Conservation (phyloP, 2,797 vertebrate genomes). For the Pelodytes ibericus region DNA sequence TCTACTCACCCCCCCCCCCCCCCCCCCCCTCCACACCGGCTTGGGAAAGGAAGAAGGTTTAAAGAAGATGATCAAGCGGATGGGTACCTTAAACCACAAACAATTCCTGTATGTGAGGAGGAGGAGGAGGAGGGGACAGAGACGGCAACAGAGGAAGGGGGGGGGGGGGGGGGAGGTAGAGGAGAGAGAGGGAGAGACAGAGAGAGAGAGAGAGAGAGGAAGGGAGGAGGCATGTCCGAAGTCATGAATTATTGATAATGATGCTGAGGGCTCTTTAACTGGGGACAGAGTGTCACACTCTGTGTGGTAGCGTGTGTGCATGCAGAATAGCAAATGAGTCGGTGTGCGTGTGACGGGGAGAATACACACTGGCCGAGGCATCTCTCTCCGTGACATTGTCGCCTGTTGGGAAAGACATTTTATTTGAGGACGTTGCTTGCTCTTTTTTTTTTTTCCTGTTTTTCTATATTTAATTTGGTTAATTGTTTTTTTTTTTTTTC, state of each 20-base stretch:
- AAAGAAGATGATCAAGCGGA: background rate
- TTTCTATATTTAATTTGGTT: background rate
- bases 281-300: constrained; percentile 31
- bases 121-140: constrained; percentile 18
- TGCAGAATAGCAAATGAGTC: background rate
- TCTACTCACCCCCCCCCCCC: too few relatives aligned
- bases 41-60: too few relatives aligned
- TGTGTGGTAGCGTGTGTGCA: constrained; percentile 38
- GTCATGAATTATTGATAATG: constrained; percentile 52
- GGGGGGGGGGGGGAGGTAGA: constrained; percentile 21
- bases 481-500: background rate
- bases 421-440: too few relatives aligned
- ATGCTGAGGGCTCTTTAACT: constrained; percentile 51
- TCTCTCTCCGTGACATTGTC: background rate
- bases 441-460: too few relatives aligned
- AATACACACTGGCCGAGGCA: too few relatives aligned
- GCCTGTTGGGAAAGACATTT: constrained; percentile 12
- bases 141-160: background rate
- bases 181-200: background rate
- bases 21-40: too few relatives aligned
- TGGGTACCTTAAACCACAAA: background rate
- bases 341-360: constrained; percentile 37
- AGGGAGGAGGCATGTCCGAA: constrained; percentile 17
- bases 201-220: background rate
- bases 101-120: background rate